Conservation (phyloP, 2,888 invertebrate genomes). For the Cephonodes hylas region DNA sequence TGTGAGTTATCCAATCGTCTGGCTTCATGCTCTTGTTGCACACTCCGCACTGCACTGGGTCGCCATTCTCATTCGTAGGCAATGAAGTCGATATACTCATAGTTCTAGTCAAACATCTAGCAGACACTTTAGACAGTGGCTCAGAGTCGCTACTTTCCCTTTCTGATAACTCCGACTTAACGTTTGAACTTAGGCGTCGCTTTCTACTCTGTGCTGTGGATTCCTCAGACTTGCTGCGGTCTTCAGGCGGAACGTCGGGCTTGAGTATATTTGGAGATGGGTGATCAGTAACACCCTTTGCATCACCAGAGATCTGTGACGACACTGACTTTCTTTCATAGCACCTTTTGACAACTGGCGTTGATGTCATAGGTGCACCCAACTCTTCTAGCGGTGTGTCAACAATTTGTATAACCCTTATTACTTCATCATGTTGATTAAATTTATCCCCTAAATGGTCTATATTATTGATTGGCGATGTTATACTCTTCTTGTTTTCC, state of each 20-base stretch:
- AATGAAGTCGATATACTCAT: background rate
- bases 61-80: background rate
- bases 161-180: background rate
- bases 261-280: background rate
- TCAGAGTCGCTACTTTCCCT: background rate
- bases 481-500: too few species aligned
- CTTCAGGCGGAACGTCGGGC: background rate
- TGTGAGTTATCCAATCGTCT: conserved; percentile 36
- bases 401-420: too few species aligned
- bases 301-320: background rate
- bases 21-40: conserved; percentile 27
- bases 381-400: too few species aligned
- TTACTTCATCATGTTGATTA: too few species aligned
- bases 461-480: too few species aligned
- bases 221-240: background rate
- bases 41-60: conserved; percentile 32
- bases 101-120: background rate
- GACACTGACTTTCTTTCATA: background rate
- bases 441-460: too few species aligned
- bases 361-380: background rate
- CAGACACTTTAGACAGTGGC: background rate
- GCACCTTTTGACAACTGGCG: background rate
- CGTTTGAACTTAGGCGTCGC: background rate
- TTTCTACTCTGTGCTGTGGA: background rate
- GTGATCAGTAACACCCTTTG: background rate